Conservation (phyloP, 1,140 invertebrate species). For the Myzus persicae region DNA sequence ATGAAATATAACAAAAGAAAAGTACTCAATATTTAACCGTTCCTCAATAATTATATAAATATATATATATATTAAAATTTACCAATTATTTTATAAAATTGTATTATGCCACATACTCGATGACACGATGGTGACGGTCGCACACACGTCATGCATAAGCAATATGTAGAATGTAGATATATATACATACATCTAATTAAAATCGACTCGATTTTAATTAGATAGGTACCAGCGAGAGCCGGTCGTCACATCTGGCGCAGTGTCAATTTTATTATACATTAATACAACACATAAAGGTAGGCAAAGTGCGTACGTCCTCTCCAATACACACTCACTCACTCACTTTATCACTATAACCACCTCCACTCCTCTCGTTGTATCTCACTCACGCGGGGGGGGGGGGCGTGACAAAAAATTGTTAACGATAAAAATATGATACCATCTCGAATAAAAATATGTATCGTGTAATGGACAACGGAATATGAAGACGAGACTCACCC, state of each 20-base stretch:
- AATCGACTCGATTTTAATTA: constrained; percentile 4
- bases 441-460: neutral
- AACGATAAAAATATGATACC: neutral
- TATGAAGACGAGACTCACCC: constrained; percentile 33
- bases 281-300: neutral
- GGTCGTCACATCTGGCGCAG: neutral
- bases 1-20: neutral
- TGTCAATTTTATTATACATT: neutral
- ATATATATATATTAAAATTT: neutral
- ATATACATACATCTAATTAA: neutral
- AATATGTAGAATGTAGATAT: no score
- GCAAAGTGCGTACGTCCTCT: neutral
- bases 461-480: neutral
- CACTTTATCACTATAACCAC: neutral
- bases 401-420: neutral
- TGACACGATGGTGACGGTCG: neutral
- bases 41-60: neutral
- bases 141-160: neutral
- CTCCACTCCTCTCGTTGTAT: no score
- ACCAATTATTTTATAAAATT: neutral
- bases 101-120: neutral
- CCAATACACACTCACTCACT: neutral
- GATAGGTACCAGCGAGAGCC: neutral
- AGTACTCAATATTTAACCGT: neutral
- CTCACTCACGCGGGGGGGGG: neutral